Evolutionary conservation across 2,888 invertebrate species (phyloP), one percentile per base, ranked within the genome.

Genomic region (Meiosimyza decipiens): DNA sequence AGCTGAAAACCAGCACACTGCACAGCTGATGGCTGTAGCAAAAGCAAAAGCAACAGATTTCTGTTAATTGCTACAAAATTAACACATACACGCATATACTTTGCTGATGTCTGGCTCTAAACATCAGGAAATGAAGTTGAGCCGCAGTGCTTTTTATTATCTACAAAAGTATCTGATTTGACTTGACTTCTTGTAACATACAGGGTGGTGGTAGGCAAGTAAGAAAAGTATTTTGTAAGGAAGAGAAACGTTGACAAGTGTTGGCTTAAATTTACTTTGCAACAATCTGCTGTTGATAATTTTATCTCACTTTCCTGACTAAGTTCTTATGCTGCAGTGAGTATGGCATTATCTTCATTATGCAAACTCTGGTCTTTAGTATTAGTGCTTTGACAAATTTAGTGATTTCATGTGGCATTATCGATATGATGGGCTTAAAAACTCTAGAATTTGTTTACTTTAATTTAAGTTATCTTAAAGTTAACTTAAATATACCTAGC

Each of bases 31-130:
- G 28, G 28, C 28, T 28, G 28, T 28, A 28, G 28, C 28, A 7
- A 47, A 12, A 55, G 49, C 52, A 15, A 28, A 12, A 16, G 51
- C 62, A 68, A 71, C 54, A 73, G 40, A 62, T 69, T 68, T 71
- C 64, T 73, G 74, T 74, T 74, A 74, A 74, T 74, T 74, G 71
- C 64, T 60, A 63, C 47, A 72, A 67, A 72, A 68, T 70, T 71
- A 69, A 73, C 65, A 71, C 62, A 64, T 65, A 6, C n/a, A 57
- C 57, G 11, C 33, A 52, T 16, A 28, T 40, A 33, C 52, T n/a
- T 28, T 49, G 15, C 47, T 13, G 1, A 18, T 18, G 16, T 60
- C 2, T 6, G 28, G n/a, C 28, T 5, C 22, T 33, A n/a, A 11
- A 49, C 18, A 15, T 47, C 15, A 49, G 12, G 49, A 18, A 63